Base-by-base conservation (phyloP, 92 coral and sea anemone genomes). In the Actinernus sp. region DNA sequence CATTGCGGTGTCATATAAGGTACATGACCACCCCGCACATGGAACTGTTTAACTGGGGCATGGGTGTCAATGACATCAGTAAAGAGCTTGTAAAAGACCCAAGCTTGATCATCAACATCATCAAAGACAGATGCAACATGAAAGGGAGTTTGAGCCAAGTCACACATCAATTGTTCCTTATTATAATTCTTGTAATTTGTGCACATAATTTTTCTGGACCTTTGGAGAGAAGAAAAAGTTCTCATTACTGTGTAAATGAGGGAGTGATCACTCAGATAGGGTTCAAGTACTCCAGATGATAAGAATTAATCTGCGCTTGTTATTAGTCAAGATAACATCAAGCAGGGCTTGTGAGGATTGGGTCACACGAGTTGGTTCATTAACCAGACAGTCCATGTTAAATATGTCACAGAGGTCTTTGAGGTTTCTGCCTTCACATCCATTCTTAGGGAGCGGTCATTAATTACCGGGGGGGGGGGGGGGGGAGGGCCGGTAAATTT, bases 11-110 rank as follows among this genome's bases (percentile, higher is more conserved):
- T 82, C 71, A 74, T 56, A 26, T 65, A 66, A 1, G 78, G 83
- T 23, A 82, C 83, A 27, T 82, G 88, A 7, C 63, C 70, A 16
- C 88, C 82, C 25, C 72, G 26, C 17, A 80, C 49, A 45, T 80
- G 73, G 43, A 61, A 51, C 19, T 61, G 47, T 55, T 80, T 80
- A 4, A 73, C 18, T 36, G 88, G 77, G 29, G 83, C 88, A 58
- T 73, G 83, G 28, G 20, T 54, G 51, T 81, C 68, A 33, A 74
- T 47, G 31, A 73, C 74, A 25, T 73, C 76, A 30, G 68, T 47
- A 16, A 51, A 48, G 4, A 74, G 33, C 31, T 63, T 74, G 13
- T 23, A 9, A 20, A 55, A 58, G 22, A 62, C 69, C 84, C 76
- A 66, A 14, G 52, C 61, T 26, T 27, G 30, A 43, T 77, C 70